Percentiles rank a stretch among this genome's conserved stretches.
These are phyloP conservation scores for Cherax quadricarinatus DNA, from an alignment of 1,140 invertebrate species.

Conservation along the genomic window DNA sequence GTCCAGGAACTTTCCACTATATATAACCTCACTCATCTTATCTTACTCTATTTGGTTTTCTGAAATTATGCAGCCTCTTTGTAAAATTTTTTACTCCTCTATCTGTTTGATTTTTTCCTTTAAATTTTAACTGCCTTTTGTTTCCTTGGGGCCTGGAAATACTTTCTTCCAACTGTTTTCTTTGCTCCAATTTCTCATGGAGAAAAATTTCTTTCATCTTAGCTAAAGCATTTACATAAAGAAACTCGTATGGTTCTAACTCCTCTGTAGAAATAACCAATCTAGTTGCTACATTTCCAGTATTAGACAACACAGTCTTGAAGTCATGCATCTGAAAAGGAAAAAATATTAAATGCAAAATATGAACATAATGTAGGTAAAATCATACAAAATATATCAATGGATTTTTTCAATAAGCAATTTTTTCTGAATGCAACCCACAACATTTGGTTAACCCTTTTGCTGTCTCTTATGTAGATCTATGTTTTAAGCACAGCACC, in stretches of 20 bases:
- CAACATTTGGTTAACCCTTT: too few relatives aligned
- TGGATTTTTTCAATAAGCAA: too few relatives aligned
- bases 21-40: background rate
- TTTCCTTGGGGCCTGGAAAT: background rate
- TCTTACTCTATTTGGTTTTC: background rate
- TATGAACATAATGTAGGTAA: too few relatives aligned
- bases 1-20: too few relatives aligned
- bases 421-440: too few relatives aligned
- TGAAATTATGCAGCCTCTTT: background rate
- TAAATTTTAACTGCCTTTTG: too few relatives aligned
- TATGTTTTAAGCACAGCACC: too few relatives aligned
- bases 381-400: too few relatives aligned
- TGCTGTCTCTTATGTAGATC: too few relatives aligned
- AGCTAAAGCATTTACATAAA: constrained; percentile 22
- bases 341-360: background rate
- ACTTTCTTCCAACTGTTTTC: background rate
- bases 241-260: constrained; percentile 16
- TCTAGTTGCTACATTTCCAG: background rate
- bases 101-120: background rate
- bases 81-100: background rate
- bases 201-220: constrained; percentile 14
- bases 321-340: background rate
- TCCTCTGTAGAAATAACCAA: constrained; percentile 2
- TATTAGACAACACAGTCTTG: background rate
- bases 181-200: constrained; percentile 16